Conservation (phyloP, 2,113 vertebrate genomes). For the Eptesicus fuscus region DNA sequence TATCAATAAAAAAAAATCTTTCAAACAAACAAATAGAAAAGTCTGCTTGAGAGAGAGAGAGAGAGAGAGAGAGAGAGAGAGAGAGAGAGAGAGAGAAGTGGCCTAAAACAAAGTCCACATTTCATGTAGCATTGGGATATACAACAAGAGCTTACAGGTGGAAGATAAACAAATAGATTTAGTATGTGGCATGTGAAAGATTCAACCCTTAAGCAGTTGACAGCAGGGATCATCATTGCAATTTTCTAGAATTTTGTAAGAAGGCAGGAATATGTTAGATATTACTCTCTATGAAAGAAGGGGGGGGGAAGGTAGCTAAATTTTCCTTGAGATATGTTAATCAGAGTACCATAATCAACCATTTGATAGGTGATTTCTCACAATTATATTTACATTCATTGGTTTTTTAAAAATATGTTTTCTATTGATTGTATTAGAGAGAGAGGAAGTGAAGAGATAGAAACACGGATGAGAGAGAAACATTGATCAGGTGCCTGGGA, state of each 20-base stretch:
- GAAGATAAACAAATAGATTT: background rate
- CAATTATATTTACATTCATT: background rate
- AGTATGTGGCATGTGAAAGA: background rate
- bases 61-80: background rate
- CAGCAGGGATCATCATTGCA: background rate
- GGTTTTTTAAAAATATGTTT: background rate
- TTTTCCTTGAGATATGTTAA: background rate
- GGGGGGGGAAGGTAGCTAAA: background rate
- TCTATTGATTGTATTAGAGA: no score
- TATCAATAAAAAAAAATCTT: no score
- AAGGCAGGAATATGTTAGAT: background rate
- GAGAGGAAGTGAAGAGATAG: no score
- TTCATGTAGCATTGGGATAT: background rate
- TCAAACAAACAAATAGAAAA: background rate
- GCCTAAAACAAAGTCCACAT: background rate
- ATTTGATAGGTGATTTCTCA: background rate
- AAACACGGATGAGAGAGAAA: no score
- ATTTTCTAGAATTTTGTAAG: background rate
- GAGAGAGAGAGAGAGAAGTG: background rate
- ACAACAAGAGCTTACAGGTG: no score
- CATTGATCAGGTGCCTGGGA: no score
- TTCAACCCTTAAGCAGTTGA: background rate
- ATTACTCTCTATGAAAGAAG: background rate
- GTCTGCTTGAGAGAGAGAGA: background rate
- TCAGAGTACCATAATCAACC: background rate